Base-by-base conservation (phyloP, 2,113 vertebrate species). In the Ia io region DNA sequence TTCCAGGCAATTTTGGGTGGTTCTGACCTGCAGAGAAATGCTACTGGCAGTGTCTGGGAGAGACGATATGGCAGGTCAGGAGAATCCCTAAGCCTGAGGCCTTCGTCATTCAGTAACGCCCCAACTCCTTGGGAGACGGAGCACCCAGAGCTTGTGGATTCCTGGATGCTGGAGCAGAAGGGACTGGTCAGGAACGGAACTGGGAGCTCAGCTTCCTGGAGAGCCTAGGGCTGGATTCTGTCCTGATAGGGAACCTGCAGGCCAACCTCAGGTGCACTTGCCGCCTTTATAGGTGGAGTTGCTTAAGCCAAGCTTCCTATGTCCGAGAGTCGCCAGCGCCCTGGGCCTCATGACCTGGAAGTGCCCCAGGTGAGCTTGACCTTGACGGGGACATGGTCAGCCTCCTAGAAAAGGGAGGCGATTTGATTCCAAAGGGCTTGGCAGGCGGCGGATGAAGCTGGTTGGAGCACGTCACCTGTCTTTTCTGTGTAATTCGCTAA, bases 401-500 rank as follows among this genome's bases (percentile, higher is more conserved):
- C 28, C 9, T 82, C n/a, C 71, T 65, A 63, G 69, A 70, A 53
- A 89, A 17, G 42, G 22, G n/a, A 90, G 67, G 25, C 12, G 5
- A 0, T 56, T 84, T 78, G 28, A 79, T 35, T 91, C 44, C 40
- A 61, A 17, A 92, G 35, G 47, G 28, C 69, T 85, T 51, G 12
- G 7, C 2, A 0, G 12, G 13, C n/a, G 84, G 40, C 14, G 73
- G 65, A 44, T n/a, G 61, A 49, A 78, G 56, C 40, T 69, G 32
- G 59, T 32, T 67, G 16, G 35, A 44, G 59, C 30, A 18, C 2
- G 20, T 82, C 20, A 16, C 20, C 2, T 70, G 28, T 73, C 63
- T 89, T 93, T 89, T 88, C 73, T 96, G 25, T 93, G 59, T 30
- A n/a, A 59, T 40, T 74, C 67, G 47, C 42, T 67, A 49, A 84